Conservation (phyloP, 1,140 invertebrate species). For the Oedothorax gibbosus region DNA sequence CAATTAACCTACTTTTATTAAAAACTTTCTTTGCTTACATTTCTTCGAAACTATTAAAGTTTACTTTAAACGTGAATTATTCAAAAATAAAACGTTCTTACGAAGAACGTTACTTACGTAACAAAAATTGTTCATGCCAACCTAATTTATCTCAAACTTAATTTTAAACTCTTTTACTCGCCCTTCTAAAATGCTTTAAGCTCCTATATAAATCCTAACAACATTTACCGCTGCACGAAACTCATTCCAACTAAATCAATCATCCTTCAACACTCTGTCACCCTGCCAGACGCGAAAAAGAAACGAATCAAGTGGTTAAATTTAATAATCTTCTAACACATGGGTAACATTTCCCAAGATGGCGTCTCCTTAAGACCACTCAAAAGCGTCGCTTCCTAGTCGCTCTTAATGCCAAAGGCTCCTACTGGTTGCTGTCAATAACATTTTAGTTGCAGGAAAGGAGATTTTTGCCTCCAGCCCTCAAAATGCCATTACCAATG, state of each 20-base stretch:
- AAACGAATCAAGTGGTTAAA: background rate
- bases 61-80: too few species aligned
- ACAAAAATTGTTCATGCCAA: too few species aligned
- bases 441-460: slow-evolving; percentile 41
- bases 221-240: background rate
- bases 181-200: too few species aligned
- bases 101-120: too few species aligned
- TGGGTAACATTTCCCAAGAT: background rate
- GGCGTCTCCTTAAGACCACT: background rate
- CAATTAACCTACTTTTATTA: too few species aligned
- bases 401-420: background rate
- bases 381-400: background rate
- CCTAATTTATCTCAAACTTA: too few species aligned
- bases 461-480: slow-evolving; percentile 42
- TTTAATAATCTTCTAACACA: background rate
- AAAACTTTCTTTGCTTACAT: too few species aligned
- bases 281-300: background rate
- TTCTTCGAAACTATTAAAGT: too few species aligned
- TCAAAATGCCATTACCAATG: slow-evolving; percentile 50
- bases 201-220: background rate
- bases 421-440: slow-evolving; percentile 43
- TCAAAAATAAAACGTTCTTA: too few species aligned
- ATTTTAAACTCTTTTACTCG: too few species aligned
- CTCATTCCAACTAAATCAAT: background rate
- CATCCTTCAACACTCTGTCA: background rate